These are phyloP conservation scores for Ariopsis seemanni DNA, from an alignment of 2,113 vertebrate genomes.

Conservation along the genomic window DNA sequence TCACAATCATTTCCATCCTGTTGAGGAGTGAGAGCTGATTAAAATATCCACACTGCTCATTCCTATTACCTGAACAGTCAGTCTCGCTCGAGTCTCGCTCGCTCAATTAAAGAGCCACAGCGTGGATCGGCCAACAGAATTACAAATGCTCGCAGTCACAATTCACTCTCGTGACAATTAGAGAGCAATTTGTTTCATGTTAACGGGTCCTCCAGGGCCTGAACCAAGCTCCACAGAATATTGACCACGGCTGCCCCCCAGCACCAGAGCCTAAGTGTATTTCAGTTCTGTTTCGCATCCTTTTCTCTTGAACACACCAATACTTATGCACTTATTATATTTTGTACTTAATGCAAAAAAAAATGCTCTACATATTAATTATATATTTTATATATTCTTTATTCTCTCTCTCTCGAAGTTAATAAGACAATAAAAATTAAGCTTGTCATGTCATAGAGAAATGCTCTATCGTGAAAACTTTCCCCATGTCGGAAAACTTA, in stretches of 20 bases:
- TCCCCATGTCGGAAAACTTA: background rate
- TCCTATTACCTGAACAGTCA: constrained; percentile 70
- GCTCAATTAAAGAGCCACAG: constrained; percentile 69
- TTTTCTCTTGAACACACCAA: background rate
- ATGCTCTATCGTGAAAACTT: background rate
- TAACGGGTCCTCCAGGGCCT: constrained; percentile 69
- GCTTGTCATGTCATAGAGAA: background rate
- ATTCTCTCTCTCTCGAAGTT: too few relatives aligned
- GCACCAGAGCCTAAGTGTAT: constrained; percentile 46
- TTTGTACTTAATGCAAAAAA: constrained; percentile 2
- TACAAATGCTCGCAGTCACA: constrained; percentile 70
- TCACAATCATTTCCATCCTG: constrained; percentile 48
- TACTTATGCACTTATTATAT: background rate
- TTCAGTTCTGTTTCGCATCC: constrained; percentile 30
- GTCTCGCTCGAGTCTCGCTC: constrained; percentile 29
- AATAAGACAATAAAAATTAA: background rate
- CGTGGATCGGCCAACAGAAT: constrained; percentile 66
- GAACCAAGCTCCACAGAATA: constrained; percentile 53
- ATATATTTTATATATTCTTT: background rate
- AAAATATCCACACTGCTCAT: constrained; percentile 72
- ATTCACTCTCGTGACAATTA: constrained; percentile 72
- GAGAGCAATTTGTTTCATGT: constrained; percentile 73
- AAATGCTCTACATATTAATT: background rate
- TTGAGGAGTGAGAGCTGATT: constrained; percentile 71
- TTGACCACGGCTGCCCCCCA: constrained; percentile 58